Base-by-base conservation (phyloP, 2,797 vertebrate species). In the Cossypha heuglini region DNA sequence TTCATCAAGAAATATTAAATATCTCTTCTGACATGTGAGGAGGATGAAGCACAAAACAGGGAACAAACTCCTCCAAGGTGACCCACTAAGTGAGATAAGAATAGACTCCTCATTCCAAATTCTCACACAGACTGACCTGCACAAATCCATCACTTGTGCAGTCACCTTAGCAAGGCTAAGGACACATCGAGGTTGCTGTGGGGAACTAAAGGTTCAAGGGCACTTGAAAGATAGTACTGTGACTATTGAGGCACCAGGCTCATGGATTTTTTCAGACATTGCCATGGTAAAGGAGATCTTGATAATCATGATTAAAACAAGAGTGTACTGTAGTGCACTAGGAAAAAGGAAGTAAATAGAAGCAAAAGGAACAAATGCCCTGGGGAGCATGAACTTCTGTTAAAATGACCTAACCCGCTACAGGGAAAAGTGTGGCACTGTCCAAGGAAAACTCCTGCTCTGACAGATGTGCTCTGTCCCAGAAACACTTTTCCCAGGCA, bases 51-150 rank as follows among this genome's bases (percentile, higher is more conserved):
- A 81, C 43, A 78, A 21, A 69, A 86, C 4, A 4, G 48, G 35
- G 43, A 94, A 84, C 5, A 3, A 43, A 86, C 66, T 88, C 37
- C 37, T 77, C 58, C 89, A 94, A 91, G 91, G 87, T 91, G 87
- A 96, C 87, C 76, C 59, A 88, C 59, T 91, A 90, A 89, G 62
- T 1, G 1, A 97, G 58, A 90, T 91, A 95, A 93, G 91, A 91
- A 88, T 66, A 90, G 79, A 64, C 40, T 77, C 28, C 63, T 58
- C 25, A n/a, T 95, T 69, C 66, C 62, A 90, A 86, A 92, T 91
- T 62, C 64, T 91, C 75, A 73, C 59, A 55, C 29, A 73, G 51
- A 15, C 21, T 48, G 58, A 68, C 82, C 91, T 88, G 55, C 40
- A 94, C 84, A 83, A 80, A 91, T 59, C 21, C 24, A 59, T 73